phyloP scores from a whole-genome alignment of 2,113 vertebrate genomes.

The Rana temporaria region DNA sequence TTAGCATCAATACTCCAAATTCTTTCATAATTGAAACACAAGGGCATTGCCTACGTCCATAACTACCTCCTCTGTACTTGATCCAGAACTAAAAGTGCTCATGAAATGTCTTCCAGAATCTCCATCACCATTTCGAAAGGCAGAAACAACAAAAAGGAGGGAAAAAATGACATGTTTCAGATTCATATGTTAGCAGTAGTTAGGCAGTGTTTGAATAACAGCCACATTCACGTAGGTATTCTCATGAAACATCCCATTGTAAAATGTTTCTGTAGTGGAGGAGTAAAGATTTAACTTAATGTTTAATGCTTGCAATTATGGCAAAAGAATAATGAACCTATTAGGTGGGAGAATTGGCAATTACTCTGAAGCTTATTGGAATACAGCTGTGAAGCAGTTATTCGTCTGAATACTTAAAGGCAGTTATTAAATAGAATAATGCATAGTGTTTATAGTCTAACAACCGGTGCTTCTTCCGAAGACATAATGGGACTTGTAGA shows the following conservation, averaged over 20 bases:
- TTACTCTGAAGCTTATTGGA: constrained; percentile 81
- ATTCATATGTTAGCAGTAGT: constrained; percentile 70
- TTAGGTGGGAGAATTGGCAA: constrained; percentile 82
- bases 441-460: constrained; percentile 82
- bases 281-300: constrained; percentile 82
- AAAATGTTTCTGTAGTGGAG: constrained; percentile 77
- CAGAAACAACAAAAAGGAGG: neutral
- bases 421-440: constrained; percentile 80
- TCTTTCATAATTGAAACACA: too few relatives aligned
- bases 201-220: constrained; percentile 76
- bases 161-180: constrained; percentile 63
- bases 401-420: constrained; percentile 78
- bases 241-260: constrained; percentile 78
- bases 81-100: too few relatives aligned
- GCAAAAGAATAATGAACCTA: constrained; percentile 86
- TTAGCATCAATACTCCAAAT: too few relatives aligned
- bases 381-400: constrained; percentile 81
- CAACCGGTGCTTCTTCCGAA: constrained; percentile 74
- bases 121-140: neutral
- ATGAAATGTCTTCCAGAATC: too few relatives aligned
- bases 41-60: too few relatives aligned
- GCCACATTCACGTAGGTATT: constrained; percentile 73
- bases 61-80: too few relatives aligned
- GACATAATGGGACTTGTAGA: constrained; percentile 75
- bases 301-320: constrained; percentile 86